A percentile compares a stretch with the other conserved stretches of the same genome.
These are phyloP conservation scores for Papilio machaon DNA, from an alignment of 1,140 invertebrate genomes.

Conservation along the genomic window DNA sequence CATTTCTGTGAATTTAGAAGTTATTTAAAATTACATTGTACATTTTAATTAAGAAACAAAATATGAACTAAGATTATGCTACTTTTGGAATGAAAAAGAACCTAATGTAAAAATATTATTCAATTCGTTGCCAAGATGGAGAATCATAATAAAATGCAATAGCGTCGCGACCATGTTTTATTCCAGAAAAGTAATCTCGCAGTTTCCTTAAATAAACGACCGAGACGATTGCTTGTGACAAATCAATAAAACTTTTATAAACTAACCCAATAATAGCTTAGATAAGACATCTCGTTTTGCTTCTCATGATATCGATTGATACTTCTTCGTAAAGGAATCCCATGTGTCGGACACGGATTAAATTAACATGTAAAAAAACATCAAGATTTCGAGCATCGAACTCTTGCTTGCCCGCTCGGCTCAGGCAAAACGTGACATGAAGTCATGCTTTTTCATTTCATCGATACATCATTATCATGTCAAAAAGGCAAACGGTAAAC, in stretches of 20 bases:
- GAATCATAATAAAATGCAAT: neutral
- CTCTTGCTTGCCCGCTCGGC: too few relatives aligned
- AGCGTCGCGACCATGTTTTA: neutral
- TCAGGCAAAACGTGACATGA: too few relatives aligned
- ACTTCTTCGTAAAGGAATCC: neutral
- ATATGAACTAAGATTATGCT: neutral
- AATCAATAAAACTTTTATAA: neutral
- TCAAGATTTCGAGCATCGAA: too few relatives aligned
- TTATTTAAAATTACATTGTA: too few relatives aligned
- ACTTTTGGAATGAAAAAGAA: neutral
- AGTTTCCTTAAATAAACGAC: conserved; percentile 20
- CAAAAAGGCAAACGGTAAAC: too few relatives aligned
- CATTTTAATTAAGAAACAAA: neutral
- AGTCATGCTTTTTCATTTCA: too few relatives aligned
- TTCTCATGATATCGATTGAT: neutral
- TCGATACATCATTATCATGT: too few relatives aligned
- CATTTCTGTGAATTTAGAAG: too few relatives aligned
- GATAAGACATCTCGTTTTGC: neutral
- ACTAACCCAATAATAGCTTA: neutral
- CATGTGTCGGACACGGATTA: too few relatives aligned
- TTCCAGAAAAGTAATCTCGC: conserved; percentile 8
- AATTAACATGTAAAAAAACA: too few relatives aligned
- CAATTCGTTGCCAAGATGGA: neutral
- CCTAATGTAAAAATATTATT: neutral
- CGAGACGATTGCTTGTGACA: neutral